Base-by-base conservation (phyloP, 2,797 vertebrate species). In the Alectoris magna region DNA sequence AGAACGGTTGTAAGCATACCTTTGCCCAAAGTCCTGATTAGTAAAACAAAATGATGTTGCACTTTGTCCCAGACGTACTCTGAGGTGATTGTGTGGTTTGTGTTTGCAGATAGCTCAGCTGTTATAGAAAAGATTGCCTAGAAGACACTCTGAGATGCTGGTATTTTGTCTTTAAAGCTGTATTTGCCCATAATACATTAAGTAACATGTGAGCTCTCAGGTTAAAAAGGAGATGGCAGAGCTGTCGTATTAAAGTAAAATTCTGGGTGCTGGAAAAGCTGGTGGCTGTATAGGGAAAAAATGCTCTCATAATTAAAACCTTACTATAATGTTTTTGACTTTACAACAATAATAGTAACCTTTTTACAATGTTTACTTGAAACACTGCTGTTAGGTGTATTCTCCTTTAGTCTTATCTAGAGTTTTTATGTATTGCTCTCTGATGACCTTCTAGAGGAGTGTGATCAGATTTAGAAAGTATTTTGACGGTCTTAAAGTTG, bases 341-440 rank as follows among this genome's bases (percentile, higher is more conserved):
- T 60, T 56, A 76, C 68, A 69, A 39, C 14, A 21, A 11, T 16
- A 68, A 29, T 34, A 6, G 3, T 43, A n/a, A 59, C 12, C 18
- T 48, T 72, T 73, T n/a, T 58, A n/a, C 23, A 38, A 24, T 12
- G 8, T 51, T 34, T 44, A 39, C 24, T 63, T 21, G 18, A 21
- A 82, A 17, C 0, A 1, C 12, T 12, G 29, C 9, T n/a, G 8
- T 63, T 72, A 59, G 26, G 38, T 1, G 0, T 59, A 18, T 53
- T 82, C 31, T 86, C 14, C 29, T 43, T 73, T 19, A 18, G 1
- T 67, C 16, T 1, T n/a, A 14, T 23, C 29, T 43, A 73, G 11
- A 48, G 64, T 55, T 36, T 74, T 74, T 66, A 64, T 27, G 23
- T 14, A 3, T 41, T 51, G 58, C 14, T 77, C 51, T 55, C 34